These are phyloP conservation scores for Napeogenes sylphis DNA, from an alignment of 2,888 invertebrate species.

Conservation along the genomic window DNA sequence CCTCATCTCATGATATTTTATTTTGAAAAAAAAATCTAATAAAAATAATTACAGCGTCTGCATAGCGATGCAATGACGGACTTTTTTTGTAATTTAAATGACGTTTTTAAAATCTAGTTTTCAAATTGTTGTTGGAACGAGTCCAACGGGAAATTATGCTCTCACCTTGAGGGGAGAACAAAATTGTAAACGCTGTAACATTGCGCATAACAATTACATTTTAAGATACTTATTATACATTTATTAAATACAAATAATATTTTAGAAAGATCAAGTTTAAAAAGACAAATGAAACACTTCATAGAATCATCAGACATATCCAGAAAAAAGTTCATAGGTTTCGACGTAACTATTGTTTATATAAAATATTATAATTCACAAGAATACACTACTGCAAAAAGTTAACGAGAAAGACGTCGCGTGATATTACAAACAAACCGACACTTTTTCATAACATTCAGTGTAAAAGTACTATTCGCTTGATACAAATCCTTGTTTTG, in stretches of 20 bases:
- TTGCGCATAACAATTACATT: conserved; percentile 46
- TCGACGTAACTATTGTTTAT: no score
- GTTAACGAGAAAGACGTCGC: background rate
- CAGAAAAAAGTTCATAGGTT: no score
- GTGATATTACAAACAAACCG: background rate
- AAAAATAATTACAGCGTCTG: background rate
- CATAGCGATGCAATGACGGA: conserved; percentile 6
- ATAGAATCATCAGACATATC: no score
- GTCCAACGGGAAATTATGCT: conserved; percentile 55
- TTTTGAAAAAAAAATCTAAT: no score
- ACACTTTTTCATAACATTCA: conserved; percentile 14
- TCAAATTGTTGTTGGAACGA: conserved; percentile 44
- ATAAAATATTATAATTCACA: no score
- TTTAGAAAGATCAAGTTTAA: no score
- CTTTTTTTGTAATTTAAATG: conserved; percentile 23
- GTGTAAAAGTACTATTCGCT: conserved; percentile 16
- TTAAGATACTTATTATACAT: conserved; percentile 10
- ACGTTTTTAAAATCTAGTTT: conserved; percentile 25
- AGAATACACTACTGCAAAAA: background rate
- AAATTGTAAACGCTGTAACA: background rate
- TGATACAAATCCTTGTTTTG: conserved; percentile 44
- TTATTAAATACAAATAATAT: no score
- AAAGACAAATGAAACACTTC: no score
- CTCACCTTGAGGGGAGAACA: conserved; percentile 52
- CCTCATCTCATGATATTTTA: no score